phyloP scores from a whole-genome alignment of 2,888 invertebrate species.

The Trichogramma dendrolimi region DNA sequence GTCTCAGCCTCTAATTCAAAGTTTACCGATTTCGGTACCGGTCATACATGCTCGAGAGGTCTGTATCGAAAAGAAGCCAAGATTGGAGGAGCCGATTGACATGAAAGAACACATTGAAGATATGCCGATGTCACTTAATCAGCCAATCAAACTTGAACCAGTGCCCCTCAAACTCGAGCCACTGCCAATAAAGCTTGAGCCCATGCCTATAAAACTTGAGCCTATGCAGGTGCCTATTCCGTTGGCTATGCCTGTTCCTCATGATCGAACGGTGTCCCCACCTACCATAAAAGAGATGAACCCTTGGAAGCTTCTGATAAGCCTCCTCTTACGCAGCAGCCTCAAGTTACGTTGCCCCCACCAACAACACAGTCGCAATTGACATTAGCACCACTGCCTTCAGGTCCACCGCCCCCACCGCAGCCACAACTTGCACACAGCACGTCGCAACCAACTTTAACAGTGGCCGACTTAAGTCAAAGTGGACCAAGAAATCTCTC shows the following conservation, averaged over 20 bases:
- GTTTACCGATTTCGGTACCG: constrained; percentile 47
- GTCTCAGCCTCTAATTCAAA: constrained; percentile 41
- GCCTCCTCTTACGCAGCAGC: not conserved
- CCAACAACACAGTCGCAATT: not conserved
- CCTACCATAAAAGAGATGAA: constrained; percentile 33
- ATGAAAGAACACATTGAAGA: constrained; percentile 41
- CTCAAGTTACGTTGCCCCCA: constrained; percentile 1
- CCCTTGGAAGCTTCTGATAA: constrained; percentile 33
- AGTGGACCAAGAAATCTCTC: constrained; percentile 44
- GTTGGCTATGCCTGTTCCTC: constrained; percentile 24
- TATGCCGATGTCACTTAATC: constrained; percentile 39
- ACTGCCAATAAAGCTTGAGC: constrained; percentile 22
- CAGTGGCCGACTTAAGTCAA: constrained; percentile 38
- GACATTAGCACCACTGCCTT: not conserved
- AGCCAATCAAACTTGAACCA: constrained; percentile 45
- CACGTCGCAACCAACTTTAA: constrained; percentile 29
- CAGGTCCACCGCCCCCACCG: not conserved
- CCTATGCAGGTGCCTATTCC: constrained; percentile 36
- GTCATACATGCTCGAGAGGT: constrained; percentile 43
- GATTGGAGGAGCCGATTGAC: constrained; percentile 40
- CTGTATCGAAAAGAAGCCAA: constrained; percentile 41
- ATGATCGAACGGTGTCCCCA: constrained; percentile 27
- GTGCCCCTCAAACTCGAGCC: constrained; percentile 40
- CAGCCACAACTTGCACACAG: constrained; percentile 28
- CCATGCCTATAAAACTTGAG: constrained; percentile 38